Evolutionary conservation across 2,888 invertebrate species (phyloP).

Genomic region (Himalopsyche japonica): DNA sequence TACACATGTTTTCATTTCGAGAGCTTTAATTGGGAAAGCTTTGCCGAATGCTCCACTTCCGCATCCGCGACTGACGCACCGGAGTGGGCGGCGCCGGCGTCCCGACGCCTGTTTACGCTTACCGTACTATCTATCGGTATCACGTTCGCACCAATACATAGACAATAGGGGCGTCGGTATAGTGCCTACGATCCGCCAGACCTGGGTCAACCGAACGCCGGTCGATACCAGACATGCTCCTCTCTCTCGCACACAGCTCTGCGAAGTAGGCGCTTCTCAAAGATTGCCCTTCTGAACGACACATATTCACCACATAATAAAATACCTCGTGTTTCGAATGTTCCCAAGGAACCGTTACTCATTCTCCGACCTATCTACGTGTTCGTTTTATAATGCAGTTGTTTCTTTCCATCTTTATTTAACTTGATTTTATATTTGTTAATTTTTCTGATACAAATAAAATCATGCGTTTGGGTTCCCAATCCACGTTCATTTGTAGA

Average conservation of each 20-base stretch:
- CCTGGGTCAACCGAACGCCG: background rate
- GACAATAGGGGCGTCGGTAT: background rate
- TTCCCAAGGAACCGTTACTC: too few species aligned
- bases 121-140: background rate
- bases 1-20: background rate
- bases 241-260: background rate
- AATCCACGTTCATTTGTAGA: too few species aligned
- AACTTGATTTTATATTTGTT: too few species aligned
- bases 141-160: background rate
- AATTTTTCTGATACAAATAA: too few species aligned
- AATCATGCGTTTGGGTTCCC: too few species aligned
- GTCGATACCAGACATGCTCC: background rate
- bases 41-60: background rate
- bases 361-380: too few species aligned
- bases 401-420: too few species aligned
- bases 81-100: background rate
- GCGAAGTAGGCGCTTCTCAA: background rate
- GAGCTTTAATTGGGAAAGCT: background rate
- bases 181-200: background rate
- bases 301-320: too few species aligned
- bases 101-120: background rate
- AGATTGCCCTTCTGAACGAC: background rate
- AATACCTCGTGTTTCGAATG: too few species aligned
- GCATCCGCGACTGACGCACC: background rate
- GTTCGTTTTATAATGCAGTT: too few species aligned